These are phyloP conservation scores for Anastrepha obliqua DNA, from an alignment of 1,140 invertebrate species.

Conservation along the genomic window DNA sequence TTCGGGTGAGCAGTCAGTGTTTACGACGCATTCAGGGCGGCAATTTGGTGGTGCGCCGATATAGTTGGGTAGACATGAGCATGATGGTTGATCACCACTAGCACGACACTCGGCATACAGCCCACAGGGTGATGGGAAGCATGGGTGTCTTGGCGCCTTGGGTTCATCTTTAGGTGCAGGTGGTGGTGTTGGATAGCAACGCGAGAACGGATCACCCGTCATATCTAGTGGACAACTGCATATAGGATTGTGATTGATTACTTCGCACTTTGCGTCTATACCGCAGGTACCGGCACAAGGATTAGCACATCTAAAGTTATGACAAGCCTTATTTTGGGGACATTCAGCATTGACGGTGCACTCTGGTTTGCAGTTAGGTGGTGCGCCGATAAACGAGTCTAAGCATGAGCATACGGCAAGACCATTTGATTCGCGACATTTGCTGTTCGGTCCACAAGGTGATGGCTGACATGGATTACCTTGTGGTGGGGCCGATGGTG, in stretches of 20 bases:
- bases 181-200: constrained; percentile 76
- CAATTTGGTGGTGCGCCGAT: constrained; percentile 87
- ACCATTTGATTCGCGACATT: constrained; percentile 82
- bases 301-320: constrained; percentile 83
- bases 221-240: constrained; percentile 83
- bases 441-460: constrained; percentile 87
- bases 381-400: constrained; percentile 81
- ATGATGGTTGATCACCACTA: constrained; percentile 80
- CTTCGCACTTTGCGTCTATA: constrained; percentile 80
- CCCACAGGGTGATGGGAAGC: constrained; percentile 87
- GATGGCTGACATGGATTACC: constrained; percentile 83
- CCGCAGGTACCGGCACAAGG: constrained; percentile 84
- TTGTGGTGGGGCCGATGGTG: constrained; percentile 77
- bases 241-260: constrained; percentile 84
- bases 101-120: constrained; percentile 82
- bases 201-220: constrained; percentile 84
- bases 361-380: constrained; percentile 83
- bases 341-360: constrained; percentile 85
- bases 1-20: constrained; percentile 86
- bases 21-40: constrained; percentile 85
- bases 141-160: constrained; percentile 80
- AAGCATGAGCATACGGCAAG: constrained; percentile 87
- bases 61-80: constrained; percentile 84
- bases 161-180: constrained; percentile 67
- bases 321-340: constrained; percentile 81